These are phyloP conservation scores for Marmota monax DNA, from an alignment of 2,113 vertebrate species.

Conservation along the genomic window DNA sequence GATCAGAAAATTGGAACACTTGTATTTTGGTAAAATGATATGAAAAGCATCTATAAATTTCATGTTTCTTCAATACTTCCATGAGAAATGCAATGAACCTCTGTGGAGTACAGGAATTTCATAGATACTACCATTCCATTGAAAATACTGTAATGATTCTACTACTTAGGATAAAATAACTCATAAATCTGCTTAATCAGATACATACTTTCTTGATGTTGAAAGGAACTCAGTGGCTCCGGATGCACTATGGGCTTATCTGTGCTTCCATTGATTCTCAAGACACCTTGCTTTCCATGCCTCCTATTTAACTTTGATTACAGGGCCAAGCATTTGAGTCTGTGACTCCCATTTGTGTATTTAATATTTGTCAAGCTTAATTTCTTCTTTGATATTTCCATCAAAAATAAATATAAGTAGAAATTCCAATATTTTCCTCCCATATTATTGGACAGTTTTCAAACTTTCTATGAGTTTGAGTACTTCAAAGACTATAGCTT, in stretches of 20 bases:
- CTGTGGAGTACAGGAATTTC: not conserved
- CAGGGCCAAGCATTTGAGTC: not conserved
- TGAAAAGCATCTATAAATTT: not conserved
- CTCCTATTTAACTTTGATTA: not conserved
- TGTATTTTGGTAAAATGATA: not conserved
- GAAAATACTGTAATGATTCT: not conserved
- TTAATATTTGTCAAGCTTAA: not conserved
- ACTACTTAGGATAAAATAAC: not conserved
- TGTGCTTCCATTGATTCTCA: not conserved
- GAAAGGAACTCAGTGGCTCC: not conserved
- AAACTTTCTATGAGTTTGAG: not conserved
- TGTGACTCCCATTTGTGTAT: not conserved
- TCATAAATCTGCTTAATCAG: not conserved
- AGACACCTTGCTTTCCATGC: not conserved
- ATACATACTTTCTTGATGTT: not conserved
- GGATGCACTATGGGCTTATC: not conserved
- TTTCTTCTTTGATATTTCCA: not conserved
- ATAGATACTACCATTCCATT: not conserved
- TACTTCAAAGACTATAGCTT: not conserved
- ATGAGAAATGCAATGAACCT: not conserved
- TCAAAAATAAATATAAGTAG: not conserved
- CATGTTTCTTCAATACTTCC: not conserved
- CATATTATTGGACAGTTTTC: not conserved
- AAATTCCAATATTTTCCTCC: not conserved
- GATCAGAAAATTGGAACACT: not conserved